Evolutionary conservation across 2,113 vertebrate species (phyloP), one percentile per base, ranked within the genome.

Genomic region (Otus sunia): DNA sequence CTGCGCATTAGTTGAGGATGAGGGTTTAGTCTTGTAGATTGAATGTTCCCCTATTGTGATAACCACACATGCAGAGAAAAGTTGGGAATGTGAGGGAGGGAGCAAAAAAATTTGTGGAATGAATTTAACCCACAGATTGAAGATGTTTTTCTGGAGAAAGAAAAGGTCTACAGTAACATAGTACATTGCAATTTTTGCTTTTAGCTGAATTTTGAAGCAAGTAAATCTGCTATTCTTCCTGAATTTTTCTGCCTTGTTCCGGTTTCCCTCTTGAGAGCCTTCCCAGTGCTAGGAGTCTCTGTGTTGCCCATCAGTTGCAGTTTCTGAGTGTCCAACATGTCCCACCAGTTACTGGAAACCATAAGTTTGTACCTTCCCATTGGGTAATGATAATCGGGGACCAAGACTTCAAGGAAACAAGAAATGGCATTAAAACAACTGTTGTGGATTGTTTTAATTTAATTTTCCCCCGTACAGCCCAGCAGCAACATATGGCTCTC

Each of bases 401-500:
- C 25, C 52, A 83, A 85, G 62, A 45, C 47, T 69, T 85, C 66
- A 41, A 89, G 27, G 16, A 94, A 94, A 94, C 50, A 87, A 89
- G 90, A 89, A 92, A 96, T 73, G 58, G 13, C 76, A 93, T 85
- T 82, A 66, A 90, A 94, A 82, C 45, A 92, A 88, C 76, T 75
- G 41, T 32, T 76, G 36, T 49, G 53, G 43, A 43, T 92, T 86
- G 47, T 12, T 91, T 81, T 73, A 75, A 95, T 95, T 96, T 84
- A 60, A 80, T 96, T 94, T 92, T 52, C 15, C 68, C 71, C 34
- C 11, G 50, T 69, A 92, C 60, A 88, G 34, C 56, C 79, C 75
- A 95, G 82, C 72, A 76, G 56, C 55, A 97, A 50, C 69, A 85
- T 88, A 90, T 52, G 63, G 39, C 71, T 85, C 25, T 87, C 68